Base-by-base conservation (phyloP, 2,888 invertebrate species). In the Lamproptera curius region DNA sequence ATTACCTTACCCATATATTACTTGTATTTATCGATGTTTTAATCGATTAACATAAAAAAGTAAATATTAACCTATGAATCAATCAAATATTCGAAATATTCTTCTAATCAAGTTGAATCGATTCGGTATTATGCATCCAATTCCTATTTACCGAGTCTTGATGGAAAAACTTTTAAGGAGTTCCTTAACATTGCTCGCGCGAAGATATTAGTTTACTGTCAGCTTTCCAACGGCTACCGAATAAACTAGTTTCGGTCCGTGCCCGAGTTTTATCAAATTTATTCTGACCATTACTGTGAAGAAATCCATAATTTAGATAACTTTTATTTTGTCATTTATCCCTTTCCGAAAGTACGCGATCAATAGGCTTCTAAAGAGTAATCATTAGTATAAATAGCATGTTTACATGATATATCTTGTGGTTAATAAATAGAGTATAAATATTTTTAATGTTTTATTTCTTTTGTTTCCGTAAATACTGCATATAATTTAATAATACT, bases 191-290 rank as follows among this genome's bases (percentile, higher is more conserved):
- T 40, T 33, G 44, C 42, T 41, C 45, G 38, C 23, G 48, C 33
- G 42, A 33, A 58, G 56, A 58, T 61, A 59, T 61, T 58, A 59
- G 57, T 61, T 61, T 55, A 57, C 53, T 43, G 48, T 49, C 51
- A 52, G 48, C 46, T 46, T 43, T 16, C 41, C 36, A 31, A 17
- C 31, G 36, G 36, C 56, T 46, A 51, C 56, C 62, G 59, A 63
- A 64, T 61, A 63, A 67, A 65, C 61, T 63, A 61, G 58, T 63
- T 62, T 52, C 50, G 50, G 51, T 52, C 46, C 44, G 17, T 46
- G 36, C 48, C 44, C 42, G 55, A 62, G 60, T 71, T 70, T 66
- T 61, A 67, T 73, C 67, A 70, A 73, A 71, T 74, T 70, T 73
- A 71, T 73, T 71, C 65, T 53, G 52, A 61, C 62, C 69, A 70